phyloP scores from a whole-genome alignment of 2,113 vertebrate species.

The Bubo scandiacus region DNA sequence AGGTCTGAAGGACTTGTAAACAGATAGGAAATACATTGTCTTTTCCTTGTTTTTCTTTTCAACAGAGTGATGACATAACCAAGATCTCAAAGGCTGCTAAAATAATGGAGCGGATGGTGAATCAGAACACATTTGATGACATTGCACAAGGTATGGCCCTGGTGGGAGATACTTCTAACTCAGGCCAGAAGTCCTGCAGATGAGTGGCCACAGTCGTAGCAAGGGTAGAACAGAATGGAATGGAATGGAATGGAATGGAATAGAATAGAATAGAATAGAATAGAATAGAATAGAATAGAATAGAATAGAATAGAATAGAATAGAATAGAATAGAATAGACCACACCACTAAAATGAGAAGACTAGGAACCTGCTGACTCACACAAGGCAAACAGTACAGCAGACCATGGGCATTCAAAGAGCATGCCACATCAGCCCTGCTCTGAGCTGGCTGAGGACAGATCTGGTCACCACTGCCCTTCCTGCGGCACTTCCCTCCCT shows the following conservation, averaged over 20 bases:
- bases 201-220: background rate
- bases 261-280: background rate
- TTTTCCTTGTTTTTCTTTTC: conserved; percentile 6
- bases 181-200: background rate
- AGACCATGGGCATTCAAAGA: background rate
- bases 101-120: conserved; percentile 90
- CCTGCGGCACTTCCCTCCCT: background rate
- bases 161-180: background rate
- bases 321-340: background rate
- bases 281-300: no score
- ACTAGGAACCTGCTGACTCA: background rate
- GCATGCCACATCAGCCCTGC: background rate
- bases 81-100: conserved; percentile 80
- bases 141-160: conserved; percentile 83
- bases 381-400: background rate
- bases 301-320: background rate
- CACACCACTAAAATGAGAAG: background rate
- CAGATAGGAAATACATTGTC: background rate
- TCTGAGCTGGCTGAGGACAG: background rate
- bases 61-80: conserved; percentile 79
- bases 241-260: background rate
- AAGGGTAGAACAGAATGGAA: background rate
- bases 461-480: background rate
- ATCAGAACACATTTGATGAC: conserved; percentile 88
- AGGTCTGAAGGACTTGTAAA: background rate